phyloP scores from a whole-genome alignment of 1,140 invertebrate species.

The Apolygus lucorum region DNA sequence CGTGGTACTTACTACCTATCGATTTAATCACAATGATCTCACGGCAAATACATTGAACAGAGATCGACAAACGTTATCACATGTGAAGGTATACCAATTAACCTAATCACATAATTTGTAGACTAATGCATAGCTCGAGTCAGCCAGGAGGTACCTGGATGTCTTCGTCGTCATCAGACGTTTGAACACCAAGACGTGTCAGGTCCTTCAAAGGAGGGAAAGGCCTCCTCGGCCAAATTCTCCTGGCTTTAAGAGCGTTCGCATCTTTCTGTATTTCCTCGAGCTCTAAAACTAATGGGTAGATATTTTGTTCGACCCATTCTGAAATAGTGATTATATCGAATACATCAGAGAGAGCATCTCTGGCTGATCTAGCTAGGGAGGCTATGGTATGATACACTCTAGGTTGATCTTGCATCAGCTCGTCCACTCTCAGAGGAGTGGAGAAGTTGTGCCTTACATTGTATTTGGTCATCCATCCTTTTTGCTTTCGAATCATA shows the following conservation, averaged over 20 bases:
- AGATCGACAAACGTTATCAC: neutral
- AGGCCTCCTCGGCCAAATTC: slow-evolving; percentile 50
- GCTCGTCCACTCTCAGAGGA: slow-evolving; percentile 60
- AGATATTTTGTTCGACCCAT: slow-evolving; percentile 61
- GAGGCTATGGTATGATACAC: slow-evolving; percentile 50
- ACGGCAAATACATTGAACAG: neutral
- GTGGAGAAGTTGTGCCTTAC: slow-evolving; percentile 65
- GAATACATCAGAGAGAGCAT: slow-evolving; percentile 56
- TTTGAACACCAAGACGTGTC: slow-evolving; percentile 31
- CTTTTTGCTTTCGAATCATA: slow-evolving; percentile 37
- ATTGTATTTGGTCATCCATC: slow-evolving; percentile 74
- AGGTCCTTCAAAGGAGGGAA: slow-evolving; percentile 36
- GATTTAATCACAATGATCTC: neutral
- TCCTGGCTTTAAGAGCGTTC: slow-evolving; percentile 44
- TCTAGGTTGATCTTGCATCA: slow-evolving; percentile 52
- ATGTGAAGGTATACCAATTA: neutral
- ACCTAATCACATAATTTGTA: neutral
- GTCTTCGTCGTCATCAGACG: slow-evolving; percentile 23
- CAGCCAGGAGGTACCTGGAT: neutral
- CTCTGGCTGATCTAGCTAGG: slow-evolving; percentile 52
- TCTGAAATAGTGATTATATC: slow-evolving; percentile 65
- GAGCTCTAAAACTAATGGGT: slow-evolving; percentile 47
- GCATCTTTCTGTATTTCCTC: slow-evolving; percentile 46
- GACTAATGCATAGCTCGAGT: too few relatives aligned
- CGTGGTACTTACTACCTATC: neutral